Evolutionary conservation across 2,888 invertebrate genomes (phyloP).

Genomic region (Tineola bisselliella): DNA sequence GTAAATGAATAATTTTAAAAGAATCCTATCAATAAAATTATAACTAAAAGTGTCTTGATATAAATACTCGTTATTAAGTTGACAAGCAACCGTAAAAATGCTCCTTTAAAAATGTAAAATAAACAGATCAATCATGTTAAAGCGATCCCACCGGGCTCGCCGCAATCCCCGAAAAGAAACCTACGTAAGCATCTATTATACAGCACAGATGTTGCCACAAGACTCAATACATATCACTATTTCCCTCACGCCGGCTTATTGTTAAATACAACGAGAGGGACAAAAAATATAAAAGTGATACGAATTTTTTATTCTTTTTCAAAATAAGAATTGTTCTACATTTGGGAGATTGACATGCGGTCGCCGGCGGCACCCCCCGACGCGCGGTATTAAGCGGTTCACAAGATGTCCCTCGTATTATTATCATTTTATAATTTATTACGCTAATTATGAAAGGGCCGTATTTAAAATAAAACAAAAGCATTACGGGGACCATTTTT

Average conservation of each 20-base stretch:
- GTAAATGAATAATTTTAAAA: constrained; percentile 41
- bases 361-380: constrained; percentile 52
- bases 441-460: constrained; percentile 64
- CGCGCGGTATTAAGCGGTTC: constrained; percentile 54
- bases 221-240: constrained; percentile 44
- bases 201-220: constrained; percentile 64
- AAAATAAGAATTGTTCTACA: constrained; percentile 66
- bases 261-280: constrained; percentile 34
- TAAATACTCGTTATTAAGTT: constrained; percentile 67
- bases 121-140: constrained; percentile 69
- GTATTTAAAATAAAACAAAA: constrained; percentile 64
- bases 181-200: constrained; percentile 67
- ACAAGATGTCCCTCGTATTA: constrained; percentile 61
- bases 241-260: constrained; percentile 32
- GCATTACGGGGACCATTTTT: constrained; percentile 52
- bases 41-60: constrained; percentile 62
- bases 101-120: constrained; percentile 67
- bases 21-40: constrained; percentile 64
- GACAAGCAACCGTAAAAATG: constrained; percentile 69
- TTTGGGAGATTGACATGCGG: constrained; percentile 63
- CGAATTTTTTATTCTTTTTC: constrained; percentile 55
- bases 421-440: constrained; percentile 68
- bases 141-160: constrained; percentile 64
- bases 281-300: constrained; percentile 53
- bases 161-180: constrained; percentile 64